These are phyloP conservation scores for Desmodus rotundus DNA, from an alignment of 2,113 vertebrate genomes.

Conservation along the genomic window DNA sequence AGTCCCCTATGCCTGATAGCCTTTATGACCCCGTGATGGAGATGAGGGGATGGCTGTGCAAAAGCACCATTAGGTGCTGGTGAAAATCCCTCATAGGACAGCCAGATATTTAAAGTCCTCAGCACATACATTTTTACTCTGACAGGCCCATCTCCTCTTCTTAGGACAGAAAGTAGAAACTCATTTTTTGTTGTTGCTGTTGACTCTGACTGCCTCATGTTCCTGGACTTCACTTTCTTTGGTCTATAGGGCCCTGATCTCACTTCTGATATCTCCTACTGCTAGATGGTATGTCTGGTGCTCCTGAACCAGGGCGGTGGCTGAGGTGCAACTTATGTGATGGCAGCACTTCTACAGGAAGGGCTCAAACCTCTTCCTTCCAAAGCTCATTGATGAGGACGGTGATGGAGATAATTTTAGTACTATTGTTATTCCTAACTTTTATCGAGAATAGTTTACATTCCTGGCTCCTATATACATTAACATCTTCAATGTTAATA, in stretches of 20 bases:
- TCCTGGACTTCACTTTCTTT: background rate
- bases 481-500: background rate
- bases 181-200: background rate
- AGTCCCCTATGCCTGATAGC: background rate
- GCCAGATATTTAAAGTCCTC: background rate
- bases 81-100: accelerated
- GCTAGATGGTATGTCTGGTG: background rate
- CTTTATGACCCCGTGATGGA: background rate
- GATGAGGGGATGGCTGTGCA: background rate
- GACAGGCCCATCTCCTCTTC: background rate
- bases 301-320: background rate
- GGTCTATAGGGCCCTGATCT: background rate
- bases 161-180: background rate
- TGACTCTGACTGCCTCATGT: background rate
- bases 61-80: background rate
- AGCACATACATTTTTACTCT: background rate
- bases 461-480: background rate
- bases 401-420: background rate
- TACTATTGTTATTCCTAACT: background rate
- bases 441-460: background rate
- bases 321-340: background rate
- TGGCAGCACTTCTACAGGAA: background rate
- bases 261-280: background rate
- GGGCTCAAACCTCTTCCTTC: background rate
- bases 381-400: background rate